Base-by-base conservation (phyloP, 2,888 invertebrate genomes). In the Archips xylosteana region DNA sequence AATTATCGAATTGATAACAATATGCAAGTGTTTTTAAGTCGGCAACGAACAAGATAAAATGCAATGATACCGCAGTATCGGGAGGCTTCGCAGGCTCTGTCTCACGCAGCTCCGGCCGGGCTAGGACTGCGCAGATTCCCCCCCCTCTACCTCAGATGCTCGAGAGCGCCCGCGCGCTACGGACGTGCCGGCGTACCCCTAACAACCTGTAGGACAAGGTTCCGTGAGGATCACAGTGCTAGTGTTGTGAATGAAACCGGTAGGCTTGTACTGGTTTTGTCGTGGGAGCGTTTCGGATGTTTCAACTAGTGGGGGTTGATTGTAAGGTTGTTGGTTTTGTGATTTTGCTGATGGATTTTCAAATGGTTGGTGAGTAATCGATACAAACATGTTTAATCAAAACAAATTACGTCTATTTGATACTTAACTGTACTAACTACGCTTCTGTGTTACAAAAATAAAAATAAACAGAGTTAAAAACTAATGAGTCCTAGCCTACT, bases 131-230 rank as follows among this genome's bases (percentile, higher is more conserved):
- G 75, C 76, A 79, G 75, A 73, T 67, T 75, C 76, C 73, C 76
- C 76, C 75, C 71, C 62, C 67, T n/a, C 76, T 74, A 76, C 74
- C 75, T 77, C 89, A 91, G 80, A 88, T 83, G 90, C 87, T 81
- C 79, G 39, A 77, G 75, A 81, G 85, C 84, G 82, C 78, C 79
- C 85, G 85, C 32, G 76, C 79, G 71, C 83, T 71, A 61, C 82
- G 85, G 85, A 84, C 87, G 87, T 81, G 76, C 73, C 75, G 75
- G 75, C 65, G 62, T 64, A 66, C 72, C 71, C 76, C 74, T 15
- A 79, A 78, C 83, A 89, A 91, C 92, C 91, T 92, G 91, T 92
- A 85, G 92, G 87, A 71, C 63, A 77, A n/a, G 4, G 9, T 8
- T 15, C 23, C 23, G 81, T 80, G 32, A 77, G 76, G 76, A 79